These are phyloP conservation scores for Hestina assimilis DNA, from an alignment of 1,140 invertebrate species.

Conservation along the genomic window DNA sequence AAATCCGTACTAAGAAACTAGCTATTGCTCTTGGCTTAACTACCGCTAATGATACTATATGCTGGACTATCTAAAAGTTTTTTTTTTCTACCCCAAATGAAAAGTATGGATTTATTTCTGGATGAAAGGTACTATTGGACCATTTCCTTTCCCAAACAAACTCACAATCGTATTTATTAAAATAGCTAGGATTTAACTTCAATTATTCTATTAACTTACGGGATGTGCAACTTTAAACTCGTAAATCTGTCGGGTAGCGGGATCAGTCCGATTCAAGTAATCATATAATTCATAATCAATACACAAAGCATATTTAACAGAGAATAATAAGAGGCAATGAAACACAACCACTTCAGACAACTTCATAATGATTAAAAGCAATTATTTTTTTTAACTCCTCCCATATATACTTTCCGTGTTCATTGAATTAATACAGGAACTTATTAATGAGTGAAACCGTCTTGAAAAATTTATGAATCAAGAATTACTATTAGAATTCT, in stretches of 20 bases:
- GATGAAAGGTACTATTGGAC: no score
- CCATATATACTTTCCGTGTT: neutral
- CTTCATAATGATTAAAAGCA: neutral
- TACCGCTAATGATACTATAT: no score
- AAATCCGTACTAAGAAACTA: no score
- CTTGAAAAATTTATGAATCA: neutral
- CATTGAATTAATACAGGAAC: neutral
- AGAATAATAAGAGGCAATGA: neutral
- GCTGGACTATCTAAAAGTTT: no score
- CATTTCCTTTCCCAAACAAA: no score
- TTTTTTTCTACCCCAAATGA: no score
- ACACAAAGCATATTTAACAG: neutral
- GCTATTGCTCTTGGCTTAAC: no score
- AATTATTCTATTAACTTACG: neutral
- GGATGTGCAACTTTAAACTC: neutral
- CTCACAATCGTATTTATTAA: no score
- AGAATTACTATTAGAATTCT: no score
- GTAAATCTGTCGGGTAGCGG: neutral
- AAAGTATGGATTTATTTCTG: no score
- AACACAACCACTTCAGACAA: neutral
- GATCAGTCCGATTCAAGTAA: slow-evolving; percentile 1
- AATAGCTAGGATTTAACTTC: no score
- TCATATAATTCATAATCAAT: neutral
- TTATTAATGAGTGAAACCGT: neutral
- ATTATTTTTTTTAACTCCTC: neutral